Percentiles rank a stretch among this genome's conserved stretches.
Evolutionary conservation across 2,888 invertebrate species (phyloP).

Genomic region (Sphaerophoria taeniata): DNA sequence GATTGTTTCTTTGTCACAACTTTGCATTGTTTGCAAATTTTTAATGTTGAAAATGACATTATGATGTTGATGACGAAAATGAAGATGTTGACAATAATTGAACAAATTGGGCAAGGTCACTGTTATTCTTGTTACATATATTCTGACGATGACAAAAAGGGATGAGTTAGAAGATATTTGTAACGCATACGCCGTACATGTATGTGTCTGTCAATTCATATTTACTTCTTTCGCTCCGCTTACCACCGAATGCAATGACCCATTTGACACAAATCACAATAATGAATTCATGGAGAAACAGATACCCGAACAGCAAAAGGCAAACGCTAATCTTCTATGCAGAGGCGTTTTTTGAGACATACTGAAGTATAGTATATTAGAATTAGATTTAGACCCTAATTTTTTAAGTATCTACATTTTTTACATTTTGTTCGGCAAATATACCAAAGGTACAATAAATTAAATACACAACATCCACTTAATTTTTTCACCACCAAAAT

Average conservation of each 20-base stretch:
- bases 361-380: no score
- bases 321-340: not conserved
- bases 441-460: no score
- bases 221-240: no score
- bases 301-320: slow-evolving; percentile 26
- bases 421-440: no score
- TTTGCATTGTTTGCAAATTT: slow-evolving; percentile 10
- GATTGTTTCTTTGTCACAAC: not conserved
- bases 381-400: no score
- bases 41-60: slow-evolving; percentile 12
- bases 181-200: slow-evolving; percentile 9
- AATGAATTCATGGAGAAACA: slow-evolving; percentile 54
- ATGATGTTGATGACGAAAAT: slow-evolving; percentile 52
- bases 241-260: slow-evolving; percentile 51
- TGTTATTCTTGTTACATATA: not conserved
- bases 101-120: slow-evolving; percentile 65
- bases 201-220: slow-evolving; percentile 45
- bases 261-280: slow-evolving; percentile 58
- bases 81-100: no score
- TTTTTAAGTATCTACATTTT: no score
- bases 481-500: slow-evolving; percentile 22
- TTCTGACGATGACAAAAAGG: slow-evolving; percentile 21
- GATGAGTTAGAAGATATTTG: slow-evolving; percentile 14
- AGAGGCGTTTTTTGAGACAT: no score
- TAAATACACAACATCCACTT: slow-evolving; percentile 17